These are phyloP conservation scores for Mustela lutreola DNA, from an alignment of 2,113 vertebrate genomes.

Conservation along the genomic window DNA sequence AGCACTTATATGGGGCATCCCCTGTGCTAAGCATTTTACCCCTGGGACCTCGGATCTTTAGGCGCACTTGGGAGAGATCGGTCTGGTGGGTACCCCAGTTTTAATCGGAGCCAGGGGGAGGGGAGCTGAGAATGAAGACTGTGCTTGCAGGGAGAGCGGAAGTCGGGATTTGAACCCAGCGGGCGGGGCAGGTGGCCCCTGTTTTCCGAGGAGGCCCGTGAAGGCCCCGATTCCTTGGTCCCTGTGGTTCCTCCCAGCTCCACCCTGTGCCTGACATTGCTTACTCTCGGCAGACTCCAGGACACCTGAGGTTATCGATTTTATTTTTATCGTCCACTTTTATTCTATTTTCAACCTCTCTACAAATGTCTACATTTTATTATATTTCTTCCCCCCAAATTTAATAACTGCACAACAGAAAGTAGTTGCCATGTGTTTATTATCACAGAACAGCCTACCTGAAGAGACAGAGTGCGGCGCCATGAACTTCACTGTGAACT, in stretches of 20 bases:
- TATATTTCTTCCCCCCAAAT: conserved; percentile 35
- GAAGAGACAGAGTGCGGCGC: background rate
- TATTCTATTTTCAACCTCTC: conserved; percentile 53
- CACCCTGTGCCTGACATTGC: background rate
- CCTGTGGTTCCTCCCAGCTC: background rate
- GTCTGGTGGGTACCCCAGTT: background rate
- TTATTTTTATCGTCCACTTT: conserved; percentile 20
- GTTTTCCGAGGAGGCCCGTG: rapidly evolving
- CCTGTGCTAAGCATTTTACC: background rate
- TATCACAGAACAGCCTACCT: background rate
- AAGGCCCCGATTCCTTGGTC: background rate
- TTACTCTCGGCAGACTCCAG: background rate
- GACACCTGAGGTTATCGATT: conserved; percentile 18
- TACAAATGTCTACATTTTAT: conserved; percentile 68
- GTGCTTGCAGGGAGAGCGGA: background rate
- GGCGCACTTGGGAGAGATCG: background rate
- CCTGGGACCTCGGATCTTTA: background rate
- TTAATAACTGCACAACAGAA: conserved; percentile 57
- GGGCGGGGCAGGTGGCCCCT: background rate
- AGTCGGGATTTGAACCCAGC: background rate
- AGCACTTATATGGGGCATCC: rapidly evolving
- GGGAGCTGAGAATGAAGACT: no score
- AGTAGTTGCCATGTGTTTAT: background rate
- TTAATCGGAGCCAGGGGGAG: no score
- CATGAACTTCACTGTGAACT: background rate